These are phyloP conservation scores for Myotis yumanensis DNA, from an alignment of 2,113 vertebrate species.

Conservation along the genomic window DNA sequence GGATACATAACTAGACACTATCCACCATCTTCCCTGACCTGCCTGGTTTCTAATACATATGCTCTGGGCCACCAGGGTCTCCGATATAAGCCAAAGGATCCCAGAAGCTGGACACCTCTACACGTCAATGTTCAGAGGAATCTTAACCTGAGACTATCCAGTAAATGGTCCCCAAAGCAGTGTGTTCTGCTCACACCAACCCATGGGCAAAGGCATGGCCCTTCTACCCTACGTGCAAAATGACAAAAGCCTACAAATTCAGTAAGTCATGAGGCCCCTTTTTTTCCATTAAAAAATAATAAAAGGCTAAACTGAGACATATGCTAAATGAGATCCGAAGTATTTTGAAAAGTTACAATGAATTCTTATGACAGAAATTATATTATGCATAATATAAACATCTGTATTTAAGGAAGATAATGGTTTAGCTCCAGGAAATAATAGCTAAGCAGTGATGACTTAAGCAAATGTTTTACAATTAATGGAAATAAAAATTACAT, in stretches of 20 bases:
- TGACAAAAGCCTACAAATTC: slow-evolving; percentile 26
- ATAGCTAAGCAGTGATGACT: slow-evolving; percentile 81
- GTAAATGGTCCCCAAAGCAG: background rate
- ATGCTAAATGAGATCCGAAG: slow-evolving; percentile 51
- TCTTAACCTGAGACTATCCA: background rate
- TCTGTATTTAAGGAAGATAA: slow-evolving; percentile 79
- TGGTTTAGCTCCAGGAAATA: slow-evolving; percentile 83
- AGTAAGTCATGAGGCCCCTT: background rate
- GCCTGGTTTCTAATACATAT: background rate
- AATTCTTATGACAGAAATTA: slow-evolving; percentile 74
- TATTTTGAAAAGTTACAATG: slow-evolving; percentile 77
- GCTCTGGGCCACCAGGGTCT: background rate
- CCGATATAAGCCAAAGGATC: background rate
- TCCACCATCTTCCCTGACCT: background rate
- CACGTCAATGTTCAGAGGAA: background rate
- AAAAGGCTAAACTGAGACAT: slow-evolving; percentile 73
- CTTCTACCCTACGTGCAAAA: background rate
- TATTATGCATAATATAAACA: slow-evolving; percentile 83
- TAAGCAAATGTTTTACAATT: slow-evolving; percentile 82
- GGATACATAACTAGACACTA: background rate
- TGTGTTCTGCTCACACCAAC: background rate
- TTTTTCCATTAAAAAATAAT: slow-evolving; percentile 26
- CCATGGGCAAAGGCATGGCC: background rate
- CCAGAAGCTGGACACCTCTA: background rate
- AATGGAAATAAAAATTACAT: slow-evolving; percentile 84